A percentile compares a stretch with the other conserved stretches of the same genome.
Conservation (phyloP, 1,140 invertebrate species). For the Bombyx mori region ASM3026992v2 NC_085131.1:8082501-8083000, state of each 20-base stretch:
- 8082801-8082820: conserved; percentile 40
- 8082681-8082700: too few relatives aligned
- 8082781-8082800: conserved; percentile 32
- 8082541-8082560: too few relatives aligned
- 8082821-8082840: conserved; percentile 38
- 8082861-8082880: conserved; percentile 26
- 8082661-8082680: too few relatives aligned
- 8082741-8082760: conserved; percentile 19
- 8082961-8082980: conserved; percentile 37
- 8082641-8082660: too few relatives aligned
- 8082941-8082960: conserved; percentile 29
- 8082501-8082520: too few relatives aligned
- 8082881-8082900: conserved; percentile 36
- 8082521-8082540: too few relatives aligned
- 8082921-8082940: conserved; percentile 8
- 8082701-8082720: conserved; percentile 1
- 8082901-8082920: conserved; percentile 29
- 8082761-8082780: conserved; percentile 27
- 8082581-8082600: too few relatives aligned
- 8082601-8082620: too few relatives aligned
- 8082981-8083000: conserved; percentile 30
- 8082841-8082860: conserved; percentile 27
- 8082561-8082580: too few relatives aligned
- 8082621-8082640: too few relatives aligned
- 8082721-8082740: conserved; percentile 19